Evolutionary conservation across 2,113 vertebrate genomes (phyloP).

Genomic region (Indri indri): DNA sequence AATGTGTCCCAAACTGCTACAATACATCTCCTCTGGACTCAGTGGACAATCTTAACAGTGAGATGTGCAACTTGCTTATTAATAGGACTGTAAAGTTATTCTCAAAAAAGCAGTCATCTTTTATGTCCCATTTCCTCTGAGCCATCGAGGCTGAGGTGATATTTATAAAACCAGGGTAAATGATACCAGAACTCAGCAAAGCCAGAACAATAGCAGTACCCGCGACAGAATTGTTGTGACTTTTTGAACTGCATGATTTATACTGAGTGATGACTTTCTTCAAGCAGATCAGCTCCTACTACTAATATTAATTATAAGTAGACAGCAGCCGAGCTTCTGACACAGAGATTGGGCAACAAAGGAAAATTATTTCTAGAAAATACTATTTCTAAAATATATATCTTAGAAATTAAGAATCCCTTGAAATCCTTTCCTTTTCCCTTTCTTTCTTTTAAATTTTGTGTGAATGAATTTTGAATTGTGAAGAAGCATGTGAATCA

Average conservation of each 20-base stretch:
- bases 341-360: background rate
- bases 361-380: constrained; percentile 22
- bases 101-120: background rate
- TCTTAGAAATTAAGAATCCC: constrained; percentile 46
- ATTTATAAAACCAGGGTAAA: constrained; percentile 44
- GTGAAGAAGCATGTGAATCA: constrained; percentile 43
- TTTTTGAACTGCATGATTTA: background rate
- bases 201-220: background rate
- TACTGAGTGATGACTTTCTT: background rate
- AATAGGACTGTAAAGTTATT: background rate
- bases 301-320: background rate
- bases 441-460: background rate
- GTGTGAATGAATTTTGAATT: constrained; percentile 9
- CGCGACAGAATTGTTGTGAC: background rate
- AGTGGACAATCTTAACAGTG: background rate
- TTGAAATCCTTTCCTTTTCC: constrained; percentile 31
- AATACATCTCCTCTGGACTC: background rate
- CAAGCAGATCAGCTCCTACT: background rate
- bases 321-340: background rate
- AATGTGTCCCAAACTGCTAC: background rate
- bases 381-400: background rate
- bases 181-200: background rate
- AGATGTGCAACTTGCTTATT: background rate
- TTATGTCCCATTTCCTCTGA: background rate
- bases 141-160: background rate